A percentile compares a stretch with the other conserved stretches of the same genome.
Evolutionary conservation across 2,888 invertebrate genomes (phyloP).

Genomic region (Pristionchus maxplancki): DNA sequence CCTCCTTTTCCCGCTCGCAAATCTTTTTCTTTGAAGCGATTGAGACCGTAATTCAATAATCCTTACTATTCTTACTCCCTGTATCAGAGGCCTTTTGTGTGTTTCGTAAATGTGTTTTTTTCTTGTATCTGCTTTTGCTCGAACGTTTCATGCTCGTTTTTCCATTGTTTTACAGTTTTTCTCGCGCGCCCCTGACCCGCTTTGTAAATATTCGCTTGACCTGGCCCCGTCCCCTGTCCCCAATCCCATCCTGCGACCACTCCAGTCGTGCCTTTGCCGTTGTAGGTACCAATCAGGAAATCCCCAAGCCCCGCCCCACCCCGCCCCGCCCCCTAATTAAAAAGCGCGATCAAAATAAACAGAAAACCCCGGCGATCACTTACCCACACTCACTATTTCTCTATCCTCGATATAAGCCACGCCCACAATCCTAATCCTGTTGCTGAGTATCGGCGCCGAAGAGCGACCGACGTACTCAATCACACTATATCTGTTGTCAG

Average conservation of each 20-base stretch:
- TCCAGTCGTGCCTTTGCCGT: slow-evolving; percentile 20
- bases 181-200: neutral
- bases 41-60: slow-evolving; percentile 5
- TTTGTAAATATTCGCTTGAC: slow-evolving; percentile 26
- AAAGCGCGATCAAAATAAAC: neutral
- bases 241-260: slow-evolving; percentile 5
- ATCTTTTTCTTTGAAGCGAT: slow-evolving; percentile 14
- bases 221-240: neutral
- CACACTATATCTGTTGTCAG: slow-evolving; percentile 32
- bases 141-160: neutral
- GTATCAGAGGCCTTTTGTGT: slow-evolving; percentile 40
- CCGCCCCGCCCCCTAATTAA: neutral
- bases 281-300: slow-evolving; percentile 47
- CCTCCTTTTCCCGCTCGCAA: neutral
- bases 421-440: slow-evolving; percentile 19
- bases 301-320: slow-evolving; percentile 34
- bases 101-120: neutral
- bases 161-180: neutral
- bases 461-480: slow-evolving; percentile 38
- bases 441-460: slow-evolving; percentile 39
- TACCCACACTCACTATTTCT: neutral
- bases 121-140: neutral
- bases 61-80: neutral
- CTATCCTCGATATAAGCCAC: slow-evolving; percentile 19
- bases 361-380: slow-evolving; percentile 47